phyloP scores from a whole-genome alignment of 2,797 vertebrate species.

The Sebastes nivosus region DNA sequence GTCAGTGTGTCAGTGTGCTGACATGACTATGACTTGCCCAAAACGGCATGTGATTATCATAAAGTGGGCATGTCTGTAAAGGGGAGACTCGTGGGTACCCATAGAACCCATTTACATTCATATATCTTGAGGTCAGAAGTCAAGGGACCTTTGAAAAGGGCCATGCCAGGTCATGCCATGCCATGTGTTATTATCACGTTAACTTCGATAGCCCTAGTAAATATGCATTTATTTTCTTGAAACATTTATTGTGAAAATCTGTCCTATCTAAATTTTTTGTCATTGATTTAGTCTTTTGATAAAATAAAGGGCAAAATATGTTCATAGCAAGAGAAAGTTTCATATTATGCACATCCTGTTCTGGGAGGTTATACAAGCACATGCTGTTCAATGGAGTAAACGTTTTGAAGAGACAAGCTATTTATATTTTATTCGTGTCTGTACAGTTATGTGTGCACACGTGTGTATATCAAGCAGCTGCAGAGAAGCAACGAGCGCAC shows the following conservation, averaged over 20 bases:
- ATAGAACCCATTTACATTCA: too few relatives aligned
- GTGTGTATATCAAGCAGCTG: too few relatives aligned
- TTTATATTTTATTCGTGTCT: background rate
- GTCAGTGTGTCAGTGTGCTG: too few relatives aligned
- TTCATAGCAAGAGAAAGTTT: background rate
- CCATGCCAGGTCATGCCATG: too few relatives aligned
- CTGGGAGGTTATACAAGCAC: background rate
- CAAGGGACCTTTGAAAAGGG: too few relatives aligned
- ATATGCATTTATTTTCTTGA: background rate
- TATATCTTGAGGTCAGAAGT: too few relatives aligned
- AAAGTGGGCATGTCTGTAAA: too few relatives aligned
- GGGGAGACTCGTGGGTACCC: too few relatives aligned
- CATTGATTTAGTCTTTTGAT: background rate
- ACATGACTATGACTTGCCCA: too few relatives aligned
- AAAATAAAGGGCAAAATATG: background rate
- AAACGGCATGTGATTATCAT: too few relatives aligned
- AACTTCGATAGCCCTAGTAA: too few relatives aligned
- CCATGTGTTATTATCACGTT: too few relatives aligned
- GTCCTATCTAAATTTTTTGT: background rate
- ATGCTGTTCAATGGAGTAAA: background rate
- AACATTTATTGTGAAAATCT: background rate
- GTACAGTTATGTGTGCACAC: background rate
- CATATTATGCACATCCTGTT: background rate
- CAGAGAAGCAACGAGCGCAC: background rate
- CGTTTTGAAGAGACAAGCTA: background rate